These are phyloP conservation scores for Vannuccia rotundouncinata DNA, from an alignment of 2,888 invertebrate species.

Conservation along the genomic window DNA sequence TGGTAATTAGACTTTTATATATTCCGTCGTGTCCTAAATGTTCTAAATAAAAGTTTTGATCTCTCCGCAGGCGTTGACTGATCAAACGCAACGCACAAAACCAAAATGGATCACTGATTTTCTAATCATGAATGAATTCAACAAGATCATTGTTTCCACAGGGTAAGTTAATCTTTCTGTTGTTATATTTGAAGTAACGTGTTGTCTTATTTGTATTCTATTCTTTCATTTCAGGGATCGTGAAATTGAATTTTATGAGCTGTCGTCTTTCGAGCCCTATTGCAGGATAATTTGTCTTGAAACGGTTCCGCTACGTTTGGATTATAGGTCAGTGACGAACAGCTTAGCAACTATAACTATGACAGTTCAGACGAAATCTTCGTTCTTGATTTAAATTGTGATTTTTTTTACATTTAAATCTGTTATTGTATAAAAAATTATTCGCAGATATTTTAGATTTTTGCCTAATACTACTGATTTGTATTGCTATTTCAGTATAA, in stretches of 20 bases:
- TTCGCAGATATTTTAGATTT: too few relatives aligned
- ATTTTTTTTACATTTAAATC: too few relatives aligned
- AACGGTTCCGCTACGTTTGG: constrained; percentile 54
- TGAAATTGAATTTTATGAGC: constrained; percentile 57
- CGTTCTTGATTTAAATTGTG: too few relatives aligned
- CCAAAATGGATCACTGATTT: constrained; percentile 58
- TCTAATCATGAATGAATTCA: constrained; percentile 54
- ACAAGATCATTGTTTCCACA: constrained; percentile 54
- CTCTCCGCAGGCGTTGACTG: constrained; percentile 44
- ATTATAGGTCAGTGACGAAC: constrained; percentile 50
- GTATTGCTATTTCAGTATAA: background rate
- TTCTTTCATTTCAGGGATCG: constrained; percentile 55
- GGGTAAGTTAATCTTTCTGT: constrained; percentile 49
- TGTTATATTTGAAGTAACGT: too few relatives aligned
- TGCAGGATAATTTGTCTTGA: constrained; percentile 56
- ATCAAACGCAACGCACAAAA: constrained; percentile 43
- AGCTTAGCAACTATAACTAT: background rate
- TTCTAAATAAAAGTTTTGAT: background rate
- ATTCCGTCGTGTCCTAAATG: background rate
- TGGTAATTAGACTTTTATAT: constrained; percentile 45
- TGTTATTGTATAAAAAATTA: too few relatives aligned
- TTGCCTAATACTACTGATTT: too few relatives aligned
- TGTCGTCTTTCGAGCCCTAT: constrained; percentile 57
- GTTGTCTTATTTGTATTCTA: too few relatives aligned
- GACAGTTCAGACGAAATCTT: too few relatives aligned